Conservation (phyloP, 2,888 invertebrate species). For the Drosophila mayaguana region DNA sequence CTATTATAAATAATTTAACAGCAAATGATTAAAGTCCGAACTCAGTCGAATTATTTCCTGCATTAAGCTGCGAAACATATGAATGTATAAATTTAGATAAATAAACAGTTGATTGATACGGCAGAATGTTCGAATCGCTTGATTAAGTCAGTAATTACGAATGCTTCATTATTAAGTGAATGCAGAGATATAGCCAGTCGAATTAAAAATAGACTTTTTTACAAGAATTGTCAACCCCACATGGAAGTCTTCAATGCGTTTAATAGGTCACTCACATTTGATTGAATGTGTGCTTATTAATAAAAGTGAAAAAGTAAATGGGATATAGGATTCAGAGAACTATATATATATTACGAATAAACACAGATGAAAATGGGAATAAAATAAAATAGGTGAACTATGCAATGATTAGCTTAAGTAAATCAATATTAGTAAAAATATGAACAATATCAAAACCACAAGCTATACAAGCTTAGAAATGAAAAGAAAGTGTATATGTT, state of each 20-base stretch:
- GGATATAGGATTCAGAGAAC: no score
- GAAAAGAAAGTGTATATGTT: background rate
- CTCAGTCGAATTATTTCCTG: background rate
- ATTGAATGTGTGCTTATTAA: no score
- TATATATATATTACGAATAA: no score
- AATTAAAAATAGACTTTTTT: background rate
- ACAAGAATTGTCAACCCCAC: no score
- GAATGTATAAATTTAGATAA: slow-evolving; percentile 4
- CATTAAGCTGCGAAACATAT: background rate
- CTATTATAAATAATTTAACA: slow-evolving; percentile 8
- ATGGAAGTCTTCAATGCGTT: no score
- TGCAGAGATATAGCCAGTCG: background rate
- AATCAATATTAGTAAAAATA: background rate
- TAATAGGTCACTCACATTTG: background rate
- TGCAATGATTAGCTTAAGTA: background rate
- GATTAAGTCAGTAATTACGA: background rate
- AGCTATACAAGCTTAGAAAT: background rate
- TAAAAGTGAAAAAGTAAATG: no score
- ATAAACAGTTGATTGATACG: background rate
- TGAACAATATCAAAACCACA: background rate
- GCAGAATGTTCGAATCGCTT: background rate
- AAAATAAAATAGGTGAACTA: background rate
- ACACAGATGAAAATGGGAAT: background rate
- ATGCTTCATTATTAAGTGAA: background rate
- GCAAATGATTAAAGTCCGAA: slow-evolving; percentile 1